Evolutionary conservation across 2,797 vertebrate genomes (phyloP).

Genomic region (Erpetoichthys calabaricus): DNA sequence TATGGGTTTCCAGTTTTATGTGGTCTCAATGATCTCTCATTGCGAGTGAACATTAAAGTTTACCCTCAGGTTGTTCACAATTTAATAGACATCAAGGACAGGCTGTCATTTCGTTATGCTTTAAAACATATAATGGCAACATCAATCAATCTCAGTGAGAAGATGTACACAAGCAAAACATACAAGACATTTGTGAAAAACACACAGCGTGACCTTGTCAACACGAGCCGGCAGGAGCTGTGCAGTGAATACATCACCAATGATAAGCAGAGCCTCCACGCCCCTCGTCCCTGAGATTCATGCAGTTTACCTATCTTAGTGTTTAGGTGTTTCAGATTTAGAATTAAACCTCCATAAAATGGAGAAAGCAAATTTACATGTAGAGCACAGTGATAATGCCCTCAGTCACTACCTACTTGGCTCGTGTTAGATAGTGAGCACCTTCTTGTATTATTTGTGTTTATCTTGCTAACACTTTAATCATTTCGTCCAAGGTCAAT

Average conservation of each 20-base stretch:
- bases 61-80: background rate
- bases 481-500: too few relatives aligned
- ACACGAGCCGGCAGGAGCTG: background rate
- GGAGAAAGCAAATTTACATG: constrained; percentile 2
- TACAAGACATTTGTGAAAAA: constrained; percentile 3
- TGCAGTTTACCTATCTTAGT: constrained; percentile 12
- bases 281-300: background rate
- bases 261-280: constrained; percentile 5
- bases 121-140: background rate
- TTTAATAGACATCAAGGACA: constrained; percentile 2
- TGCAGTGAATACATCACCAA: constrained; percentile 1
- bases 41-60: background rate
- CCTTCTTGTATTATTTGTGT: too few relatives aligned
- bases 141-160: constrained; percentile 3
- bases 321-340: too few relatives aligned
- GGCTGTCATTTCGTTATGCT: background rate
- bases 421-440: constrained; percentile 6
- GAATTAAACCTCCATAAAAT: constrained; percentile 41
- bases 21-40: constrained; percentile 1
- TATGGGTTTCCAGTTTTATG: background rate
- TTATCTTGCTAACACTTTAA: too few relatives aligned
- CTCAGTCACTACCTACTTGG: constrained; percentile 36
- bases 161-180: constrained; percentile 2
- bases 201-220: constrained; percentile 1
- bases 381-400: constrained; percentile 9